Evolutionary conservation across 2,113 vertebrate genomes (phyloP), one percentile per base, ranked within the genome.

Genomic region (Cyprinodon brontotheroides): DNA sequence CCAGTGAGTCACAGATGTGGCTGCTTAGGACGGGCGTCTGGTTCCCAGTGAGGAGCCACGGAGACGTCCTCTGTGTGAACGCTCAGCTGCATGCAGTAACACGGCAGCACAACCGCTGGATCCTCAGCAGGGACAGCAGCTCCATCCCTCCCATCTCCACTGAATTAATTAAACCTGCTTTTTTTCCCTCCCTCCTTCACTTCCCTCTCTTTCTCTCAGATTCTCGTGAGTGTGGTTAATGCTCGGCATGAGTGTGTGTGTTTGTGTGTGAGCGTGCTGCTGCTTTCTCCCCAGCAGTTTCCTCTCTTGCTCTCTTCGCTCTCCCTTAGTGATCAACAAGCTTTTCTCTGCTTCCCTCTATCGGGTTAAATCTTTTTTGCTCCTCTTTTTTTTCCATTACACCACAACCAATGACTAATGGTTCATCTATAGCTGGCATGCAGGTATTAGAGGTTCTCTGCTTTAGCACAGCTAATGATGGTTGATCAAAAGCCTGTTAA

Each of bases 151-250:
- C 85, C 89, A 77, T 92, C 87, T 84, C 87, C 74, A 68, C 86
- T 90, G 87, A 93, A 93, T 94, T 92, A 79, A 94, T 92, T 84
- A 90, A 89, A 79, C 68, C 83, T 81, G 78, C 70, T 82, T 80
- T 66, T 75, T 79, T 68, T 39, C 70, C 72, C 80, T 36, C 53
- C 37, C 47, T 66, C 65, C 57, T 41, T 41, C 5, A 41, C 36
- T 61, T 48, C 59, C 68, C 72, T 70, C 38, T 64, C 62, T 43
- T 14, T 74, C 77, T 38, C 75, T 62, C 66, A 45, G 7, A 43
- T 38, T 80, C 60, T 70, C 65, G 70, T 67, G 74, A 48, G 41
- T 53, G 65, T 79, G 73, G 72, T 79, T 75, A 61, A 43, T 47
- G 74, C 75, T 57, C 12, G 20, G 61, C 48, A 7, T 67, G 37